These are phyloP conservation scores for Timema cristinae DNA, from an alignment of 2,888 invertebrate species.

Conservation along the genomic window DNA sequence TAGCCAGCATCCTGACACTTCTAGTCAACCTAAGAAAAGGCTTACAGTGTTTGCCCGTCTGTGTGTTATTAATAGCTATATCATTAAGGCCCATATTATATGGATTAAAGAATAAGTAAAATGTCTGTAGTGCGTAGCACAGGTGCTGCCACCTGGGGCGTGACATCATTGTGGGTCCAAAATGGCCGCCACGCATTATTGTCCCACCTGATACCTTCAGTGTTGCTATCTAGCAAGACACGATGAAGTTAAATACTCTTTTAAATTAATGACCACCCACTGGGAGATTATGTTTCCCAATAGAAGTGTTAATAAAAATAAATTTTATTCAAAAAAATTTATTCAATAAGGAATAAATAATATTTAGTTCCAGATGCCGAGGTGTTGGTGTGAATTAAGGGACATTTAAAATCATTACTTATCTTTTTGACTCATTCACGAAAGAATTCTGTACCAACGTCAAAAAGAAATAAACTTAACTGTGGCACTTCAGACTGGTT, in stretches of 20 bases:
- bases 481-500: no score
- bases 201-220: background rate
- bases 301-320: no score
- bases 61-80: constrained; percentile 30
- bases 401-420: no score
- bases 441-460: no score
- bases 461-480: no score
- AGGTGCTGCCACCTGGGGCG: constrained; percentile 15
- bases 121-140: constrained; percentile 2
- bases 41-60: constrained; percentile 18
- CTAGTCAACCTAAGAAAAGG: constrained; percentile 12
- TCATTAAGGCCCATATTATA: constrained; percentile 31
- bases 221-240: background rate
- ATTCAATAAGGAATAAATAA: no score
- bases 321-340: no score
- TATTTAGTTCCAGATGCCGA: no score
- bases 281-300: background rate
- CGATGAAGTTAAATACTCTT: background rate
- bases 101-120: constrained; percentile 28
- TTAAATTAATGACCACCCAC: constrained; percentile 9
- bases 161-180: background rate
- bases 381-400: no score
- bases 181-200: constrained; percentile 1
- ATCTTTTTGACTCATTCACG: no score
- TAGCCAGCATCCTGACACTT: background rate